These are phyloP conservation scores for Protomyctophum bolini DNA, from an alignment of 2,113 vertebrate genomes.

Conservation along the genomic window DNA sequence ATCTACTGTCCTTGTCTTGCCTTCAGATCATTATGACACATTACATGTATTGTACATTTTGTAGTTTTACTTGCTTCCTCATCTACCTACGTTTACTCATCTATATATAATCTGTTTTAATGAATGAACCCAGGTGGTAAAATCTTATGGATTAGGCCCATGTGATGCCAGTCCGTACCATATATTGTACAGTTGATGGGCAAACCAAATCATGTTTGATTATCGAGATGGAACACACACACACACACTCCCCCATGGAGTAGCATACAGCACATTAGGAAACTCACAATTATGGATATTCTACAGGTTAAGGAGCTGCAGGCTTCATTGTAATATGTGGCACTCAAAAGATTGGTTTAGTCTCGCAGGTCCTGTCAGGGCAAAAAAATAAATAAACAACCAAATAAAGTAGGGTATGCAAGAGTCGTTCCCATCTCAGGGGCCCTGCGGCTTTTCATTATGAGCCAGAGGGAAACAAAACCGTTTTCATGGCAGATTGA, in stretches of 20 bases:
- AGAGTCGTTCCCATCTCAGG: constrained; percentile 32
- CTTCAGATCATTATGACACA: background rate
- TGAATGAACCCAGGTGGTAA: background rate
- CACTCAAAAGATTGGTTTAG: constrained; percentile 63
- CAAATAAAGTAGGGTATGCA: constrained; percentile 60
- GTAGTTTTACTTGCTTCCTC: background rate
- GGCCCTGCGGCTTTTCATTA: constrained; percentile 46
- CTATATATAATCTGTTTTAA: background rate
- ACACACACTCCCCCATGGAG: too few relatives aligned
- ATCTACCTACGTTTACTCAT: background rate
- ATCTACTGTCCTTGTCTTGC: constrained; percentile 8
- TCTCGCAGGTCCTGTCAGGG: constrained; percentile 18
- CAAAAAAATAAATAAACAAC: background rate
- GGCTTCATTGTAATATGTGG: constrained; percentile 40
- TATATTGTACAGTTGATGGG: background rate
- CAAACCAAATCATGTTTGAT: background rate
- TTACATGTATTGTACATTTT: too few relatives aligned
- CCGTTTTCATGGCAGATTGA: constrained; percentile 56
- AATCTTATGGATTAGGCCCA: background rate
- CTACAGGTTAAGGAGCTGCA: constrained; percentile 26
- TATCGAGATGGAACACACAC: background rate
- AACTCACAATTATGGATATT: constrained; percentile 23
- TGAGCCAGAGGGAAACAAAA: constrained; percentile 56
- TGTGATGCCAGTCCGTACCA: background rate
- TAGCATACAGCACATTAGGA: constrained; percentile 16